Conservation (phyloP, 1,140 invertebrate genomes). For the Theocolax elegans region DNA sequence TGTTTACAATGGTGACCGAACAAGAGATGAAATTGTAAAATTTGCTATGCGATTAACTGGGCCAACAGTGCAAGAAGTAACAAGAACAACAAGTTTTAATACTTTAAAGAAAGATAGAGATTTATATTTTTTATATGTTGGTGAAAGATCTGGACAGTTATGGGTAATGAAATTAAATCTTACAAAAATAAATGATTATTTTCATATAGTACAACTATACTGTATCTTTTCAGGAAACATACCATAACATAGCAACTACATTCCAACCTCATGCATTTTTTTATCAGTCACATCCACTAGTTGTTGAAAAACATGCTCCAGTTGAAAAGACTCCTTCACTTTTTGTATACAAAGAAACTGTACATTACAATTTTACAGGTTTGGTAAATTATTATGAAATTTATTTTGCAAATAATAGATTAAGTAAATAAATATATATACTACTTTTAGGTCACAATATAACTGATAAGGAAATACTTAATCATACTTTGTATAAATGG, state of each 20-base stretch:
- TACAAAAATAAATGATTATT: too few species aligned
- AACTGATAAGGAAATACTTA: conserved; percentile 70
- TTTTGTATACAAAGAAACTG: conserved; percentile 87
- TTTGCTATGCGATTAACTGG: conserved; percentile 92
- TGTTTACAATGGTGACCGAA: conserved; percentile 89
- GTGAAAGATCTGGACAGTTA: conserved; percentile 77
- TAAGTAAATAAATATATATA: background rate
- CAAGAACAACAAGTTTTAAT: conserved; percentile 80
- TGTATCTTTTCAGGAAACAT: conserved; percentile 81
- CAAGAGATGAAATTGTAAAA: conserved; percentile 91
- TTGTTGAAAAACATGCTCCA: conserved; percentile 76
- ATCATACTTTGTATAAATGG: conserved; percentile 83
- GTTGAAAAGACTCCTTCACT: conserved; percentile 76
- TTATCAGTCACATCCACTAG: conserved; percentile 78
- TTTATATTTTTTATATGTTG: conserved; percentile 91
- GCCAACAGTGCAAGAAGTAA: conserved; percentile 84
- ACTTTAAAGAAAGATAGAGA: conserved; percentile 79
- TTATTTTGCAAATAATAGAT: background rate
- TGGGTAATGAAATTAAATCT: conserved; percentile 73
- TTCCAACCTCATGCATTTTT: conserved; percentile 89
- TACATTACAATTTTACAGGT: conserved; percentile 79
- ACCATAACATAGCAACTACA: conserved; percentile 77
- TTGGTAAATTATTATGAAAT: conserved; percentile 22
- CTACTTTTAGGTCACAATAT: conserved; percentile 58
- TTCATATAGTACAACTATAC: too few species aligned